A percentile compares a stretch with the other conserved stretches of the same genome.
Conservation (phyloP, 2,888 invertebrate genomes). For the Drosophila ustulata region DNA sequence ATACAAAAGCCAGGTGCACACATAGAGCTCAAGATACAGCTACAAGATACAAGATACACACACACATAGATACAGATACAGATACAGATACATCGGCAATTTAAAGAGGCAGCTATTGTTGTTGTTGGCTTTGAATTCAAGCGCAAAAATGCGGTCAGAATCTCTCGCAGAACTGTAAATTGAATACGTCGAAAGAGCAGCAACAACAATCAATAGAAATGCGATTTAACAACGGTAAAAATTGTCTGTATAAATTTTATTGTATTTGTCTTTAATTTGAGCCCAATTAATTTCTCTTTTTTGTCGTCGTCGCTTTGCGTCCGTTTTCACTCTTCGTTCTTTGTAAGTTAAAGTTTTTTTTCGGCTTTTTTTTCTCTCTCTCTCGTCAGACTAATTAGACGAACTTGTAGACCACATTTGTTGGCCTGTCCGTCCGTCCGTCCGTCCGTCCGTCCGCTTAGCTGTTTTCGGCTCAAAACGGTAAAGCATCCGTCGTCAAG, state of each 20-base stretch:
- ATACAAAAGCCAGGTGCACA: conserved; percentile 30
- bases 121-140: conserved; percentile 47
- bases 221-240: conserved; percentile 62
- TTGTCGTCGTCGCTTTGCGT: conserved; percentile 22
- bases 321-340: conserved; percentile 46
- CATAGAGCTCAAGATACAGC: conserved; percentile 33
- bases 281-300: conserved; percentile 74
- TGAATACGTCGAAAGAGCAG: conserved; percentile 38
- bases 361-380: conserved; percentile 1
- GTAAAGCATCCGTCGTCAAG: conserved; percentile 27
- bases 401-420: conserved; percentile 21
- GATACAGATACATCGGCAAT: conserved; percentile 23
- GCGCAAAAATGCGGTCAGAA: conserved; percentile 79
- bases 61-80: conserved; percentile 5
- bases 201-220: conserved; percentile 51
- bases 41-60: conserved; percentile 18
- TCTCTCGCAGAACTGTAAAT: conserved; percentile 72
- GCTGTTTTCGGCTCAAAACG: conserved; percentile 24
- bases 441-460: too few relatives aligned
- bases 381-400: conserved; percentile 40
- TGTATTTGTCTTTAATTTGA: conserved; percentile 64
- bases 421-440: too few relatives aligned
- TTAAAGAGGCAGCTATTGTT: conserved; percentile 33
- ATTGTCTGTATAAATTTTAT: conserved; percentile 53
- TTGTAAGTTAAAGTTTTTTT: neutral